Evolutionary conservation across 2,888 invertebrate genomes (phyloP).

Genomic region (Craniophora ligustri): DNA sequence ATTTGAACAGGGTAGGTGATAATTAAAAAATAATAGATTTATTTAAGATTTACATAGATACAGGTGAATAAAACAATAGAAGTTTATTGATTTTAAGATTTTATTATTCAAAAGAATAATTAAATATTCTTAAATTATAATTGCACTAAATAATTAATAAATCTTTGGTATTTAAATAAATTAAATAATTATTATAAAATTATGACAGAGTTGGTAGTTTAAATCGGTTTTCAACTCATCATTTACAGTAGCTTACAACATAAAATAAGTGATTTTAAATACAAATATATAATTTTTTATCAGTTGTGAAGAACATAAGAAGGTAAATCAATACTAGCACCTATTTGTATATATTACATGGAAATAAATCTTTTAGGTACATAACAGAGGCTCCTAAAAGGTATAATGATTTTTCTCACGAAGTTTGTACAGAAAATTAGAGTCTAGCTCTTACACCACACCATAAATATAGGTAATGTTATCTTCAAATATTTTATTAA

Average conservation of each 20-base stretch:
- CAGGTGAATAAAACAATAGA: constrained; percentile 23
- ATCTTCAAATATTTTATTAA: constrained; percentile 14
- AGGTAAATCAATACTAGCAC: too few relatives aligned
- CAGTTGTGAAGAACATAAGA: too few relatives aligned
- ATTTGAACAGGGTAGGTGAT: too few relatives aligned
- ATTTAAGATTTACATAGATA: too few relatives aligned
- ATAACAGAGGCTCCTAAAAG: constrained; percentile 11
- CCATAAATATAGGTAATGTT: constrained; percentile 21
- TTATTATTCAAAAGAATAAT: constrained; percentile 36
- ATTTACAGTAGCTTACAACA: background rate
- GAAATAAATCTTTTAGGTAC: constrained; percentile 16
- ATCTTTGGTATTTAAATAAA: constrained; percentile 54
- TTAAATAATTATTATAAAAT: constrained; percentile 23
- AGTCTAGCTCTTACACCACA: constrained; percentile 4
- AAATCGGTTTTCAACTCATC: background rate
- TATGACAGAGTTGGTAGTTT: background rate
- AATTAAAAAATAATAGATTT: too few relatives aligned
- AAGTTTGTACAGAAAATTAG: constrained; percentile 40
- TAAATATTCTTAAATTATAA: constrained; percentile 19
- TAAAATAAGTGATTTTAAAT: too few relatives aligned
- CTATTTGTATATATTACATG: background rate
- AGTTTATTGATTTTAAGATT: constrained; percentile 9
- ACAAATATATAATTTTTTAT: background rate
- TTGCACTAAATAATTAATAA: constrained; percentile 26
- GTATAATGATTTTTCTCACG: background rate